These are phyloP conservation scores for Manacus vitellinus DNA, from an alignment of 2,113 vertebrate species.

Conservation along the genomic window DNA sequence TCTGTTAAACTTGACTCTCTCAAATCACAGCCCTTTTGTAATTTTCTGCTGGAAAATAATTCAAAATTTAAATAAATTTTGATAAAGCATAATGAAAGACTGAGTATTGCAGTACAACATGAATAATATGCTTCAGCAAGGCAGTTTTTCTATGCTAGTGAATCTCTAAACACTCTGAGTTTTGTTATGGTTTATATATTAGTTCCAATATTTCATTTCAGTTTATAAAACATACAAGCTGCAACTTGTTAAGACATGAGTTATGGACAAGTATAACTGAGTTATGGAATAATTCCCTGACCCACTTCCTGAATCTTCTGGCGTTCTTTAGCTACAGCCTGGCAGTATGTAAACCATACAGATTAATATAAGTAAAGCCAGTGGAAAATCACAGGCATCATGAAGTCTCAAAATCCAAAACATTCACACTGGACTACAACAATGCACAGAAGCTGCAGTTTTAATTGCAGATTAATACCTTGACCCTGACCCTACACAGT, in stretches of 20 bases:
- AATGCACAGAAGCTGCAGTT: conserved; percentile 14
- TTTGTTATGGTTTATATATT: conserved; percentile 47
- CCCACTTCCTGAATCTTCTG: conserved; percentile 65
- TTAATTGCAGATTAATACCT: conserved; percentile 21
- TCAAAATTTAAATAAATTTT: background rate
- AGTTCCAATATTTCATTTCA: conserved; percentile 60
- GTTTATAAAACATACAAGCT: conserved; percentile 67
- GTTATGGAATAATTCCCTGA: conserved; percentile 67
- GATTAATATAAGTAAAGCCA: conserved; percentile 43
- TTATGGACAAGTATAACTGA: conserved; percentile 61
- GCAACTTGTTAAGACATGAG: conserved; percentile 69
- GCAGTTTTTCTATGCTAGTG: background rate
- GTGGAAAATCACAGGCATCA: conserved; percentile 48
- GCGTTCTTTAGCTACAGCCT: conserved; percentile 37
- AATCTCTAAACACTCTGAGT: conserved; percentile 1
- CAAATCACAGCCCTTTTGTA: background rate
- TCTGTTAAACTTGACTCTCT: background rate
- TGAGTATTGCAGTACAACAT: background rate
- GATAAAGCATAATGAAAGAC: background rate
- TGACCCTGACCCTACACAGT: background rate
- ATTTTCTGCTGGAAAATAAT: background rate
- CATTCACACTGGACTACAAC: conserved; percentile 17
- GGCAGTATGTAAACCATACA: conserved; percentile 53
- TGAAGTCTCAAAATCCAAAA: conserved; percentile 5
- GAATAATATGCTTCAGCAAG: background rate